Percentiles rank a stretch among this genome's conserved stretches.
These are phyloP conservation scores for Schrankia costaestrigalis DNA, from an alignment of 2,888 invertebrate species.

Conservation along the genomic window DNA sequence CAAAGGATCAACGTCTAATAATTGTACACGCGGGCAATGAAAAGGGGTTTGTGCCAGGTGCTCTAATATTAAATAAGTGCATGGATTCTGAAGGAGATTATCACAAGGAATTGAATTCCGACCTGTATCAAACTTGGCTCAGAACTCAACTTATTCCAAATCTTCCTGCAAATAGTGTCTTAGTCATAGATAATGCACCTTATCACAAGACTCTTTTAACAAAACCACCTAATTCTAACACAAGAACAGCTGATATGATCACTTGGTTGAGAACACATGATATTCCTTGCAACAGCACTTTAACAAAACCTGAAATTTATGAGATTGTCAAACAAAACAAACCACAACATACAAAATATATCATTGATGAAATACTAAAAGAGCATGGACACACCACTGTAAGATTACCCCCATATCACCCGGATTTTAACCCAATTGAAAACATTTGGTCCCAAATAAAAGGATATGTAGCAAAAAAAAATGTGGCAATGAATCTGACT, in stretches of 20 bases:
- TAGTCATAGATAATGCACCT: neutral
- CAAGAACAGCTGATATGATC: neutral
- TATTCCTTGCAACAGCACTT: neutral
- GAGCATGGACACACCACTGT: neutral
- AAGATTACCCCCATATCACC: constrained; percentile 1
- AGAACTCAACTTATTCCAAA: neutral
- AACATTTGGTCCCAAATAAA: constrained; percentile 3
- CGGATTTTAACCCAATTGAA: constrained; percentile 2
- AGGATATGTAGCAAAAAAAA: neutral
- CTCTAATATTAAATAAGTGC: no score
- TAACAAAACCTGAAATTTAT: constrained; percentile 4
- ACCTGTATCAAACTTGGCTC: no score
- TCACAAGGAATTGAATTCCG: no score
- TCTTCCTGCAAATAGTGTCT: neutral
- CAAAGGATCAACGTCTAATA: no score
- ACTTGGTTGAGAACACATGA: neutral
- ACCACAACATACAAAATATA: neutral
- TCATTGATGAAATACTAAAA: neutral
- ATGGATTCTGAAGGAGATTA: no score
- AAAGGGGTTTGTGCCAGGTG: no score
- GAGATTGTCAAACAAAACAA: neutral
- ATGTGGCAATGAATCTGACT: neutral
- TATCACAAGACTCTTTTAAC: neutral
- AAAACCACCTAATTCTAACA: neutral
- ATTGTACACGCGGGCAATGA: no score